A percentile compares a stretch with the other conserved stretches of the same genome.
Evolutionary conservation across 2,888 invertebrate species (phyloP).

Genomic region (Lasius fuliginosus): DNA sequence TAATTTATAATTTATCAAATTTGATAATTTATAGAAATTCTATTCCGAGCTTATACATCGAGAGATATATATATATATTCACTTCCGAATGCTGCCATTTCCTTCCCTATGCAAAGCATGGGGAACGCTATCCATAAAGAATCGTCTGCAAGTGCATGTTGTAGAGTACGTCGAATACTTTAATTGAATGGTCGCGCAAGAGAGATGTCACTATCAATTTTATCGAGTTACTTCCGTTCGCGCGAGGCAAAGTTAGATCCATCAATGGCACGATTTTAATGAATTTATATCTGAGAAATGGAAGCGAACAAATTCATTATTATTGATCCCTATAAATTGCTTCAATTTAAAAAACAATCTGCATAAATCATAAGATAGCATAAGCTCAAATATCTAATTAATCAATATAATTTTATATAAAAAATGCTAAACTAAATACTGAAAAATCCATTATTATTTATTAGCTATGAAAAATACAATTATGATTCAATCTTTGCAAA

Average conservation of each 20-base stretch:
- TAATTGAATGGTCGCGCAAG: constrained; percentile 24
- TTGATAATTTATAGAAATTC: neutral
- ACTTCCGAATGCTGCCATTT: neutral
- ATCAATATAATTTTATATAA: neutral
- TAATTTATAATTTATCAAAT: neutral
- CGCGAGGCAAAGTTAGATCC: constrained; percentile 9
- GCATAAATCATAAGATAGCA: neutral
- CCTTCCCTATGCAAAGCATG: neutral
- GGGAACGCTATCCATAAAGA: neutral
- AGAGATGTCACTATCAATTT: constrained; percentile 18
- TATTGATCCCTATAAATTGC: neutral
- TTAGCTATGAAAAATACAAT: neutral
- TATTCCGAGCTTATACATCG: neutral
- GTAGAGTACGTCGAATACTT: constrained; percentile 17
- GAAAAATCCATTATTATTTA: neutral
- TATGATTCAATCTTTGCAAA: neutral
- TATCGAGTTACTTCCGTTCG: neutral
- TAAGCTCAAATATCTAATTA: neutral
- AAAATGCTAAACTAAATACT: neutral
- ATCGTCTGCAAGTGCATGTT: constrained; percentile 44
- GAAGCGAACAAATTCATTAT: neutral
- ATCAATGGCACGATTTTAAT: constrained; percentile 13
- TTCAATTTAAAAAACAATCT: neutral
- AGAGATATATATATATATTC: neutral
- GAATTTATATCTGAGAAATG: neutral